phyloP scores from a whole-genome alignment of 2,888 invertebrate species.

The Caenorhabditis sp. region DNA sequence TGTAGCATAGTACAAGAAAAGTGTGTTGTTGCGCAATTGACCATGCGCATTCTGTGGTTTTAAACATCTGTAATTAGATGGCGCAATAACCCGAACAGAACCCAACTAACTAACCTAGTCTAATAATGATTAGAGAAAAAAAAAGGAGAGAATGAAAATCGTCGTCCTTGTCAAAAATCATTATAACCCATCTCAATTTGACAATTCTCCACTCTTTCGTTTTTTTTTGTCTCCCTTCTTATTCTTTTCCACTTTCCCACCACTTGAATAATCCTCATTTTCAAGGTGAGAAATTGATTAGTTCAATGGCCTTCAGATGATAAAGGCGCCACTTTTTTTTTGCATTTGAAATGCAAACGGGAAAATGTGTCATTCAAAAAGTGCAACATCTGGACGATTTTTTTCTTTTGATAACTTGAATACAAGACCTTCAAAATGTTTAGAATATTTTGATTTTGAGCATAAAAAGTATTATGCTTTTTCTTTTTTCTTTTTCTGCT shows the following conservation, averaged over 20 bases:
- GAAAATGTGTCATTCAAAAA: no score
- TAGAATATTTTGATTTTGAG: no score
- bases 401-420: no score
- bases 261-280: background rate
- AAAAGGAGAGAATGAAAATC: background rate
- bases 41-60: background rate
- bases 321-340: background rate
- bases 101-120: background rate
- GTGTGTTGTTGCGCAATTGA: background rate
- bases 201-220: no score
- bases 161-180: background rate
- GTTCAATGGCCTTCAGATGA: background rate
- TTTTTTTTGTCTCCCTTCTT: background rate
- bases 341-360: no score
- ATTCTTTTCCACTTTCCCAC: background rate
- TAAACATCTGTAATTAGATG: slow-evolving; percentile 1
- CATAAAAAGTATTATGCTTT: background rate
- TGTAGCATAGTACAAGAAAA: background rate
- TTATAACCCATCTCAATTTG: slow-evolving; percentile 1
- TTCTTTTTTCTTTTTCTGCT: background rate
- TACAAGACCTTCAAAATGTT: no score
- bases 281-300: background rate
- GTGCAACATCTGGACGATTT: no score
- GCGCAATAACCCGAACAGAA: background rate
- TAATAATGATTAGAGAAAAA: background rate